Evolutionary conservation across 2,797 vertebrate species (phyloP).

Genomic region (Mycteria americana): DNA sequence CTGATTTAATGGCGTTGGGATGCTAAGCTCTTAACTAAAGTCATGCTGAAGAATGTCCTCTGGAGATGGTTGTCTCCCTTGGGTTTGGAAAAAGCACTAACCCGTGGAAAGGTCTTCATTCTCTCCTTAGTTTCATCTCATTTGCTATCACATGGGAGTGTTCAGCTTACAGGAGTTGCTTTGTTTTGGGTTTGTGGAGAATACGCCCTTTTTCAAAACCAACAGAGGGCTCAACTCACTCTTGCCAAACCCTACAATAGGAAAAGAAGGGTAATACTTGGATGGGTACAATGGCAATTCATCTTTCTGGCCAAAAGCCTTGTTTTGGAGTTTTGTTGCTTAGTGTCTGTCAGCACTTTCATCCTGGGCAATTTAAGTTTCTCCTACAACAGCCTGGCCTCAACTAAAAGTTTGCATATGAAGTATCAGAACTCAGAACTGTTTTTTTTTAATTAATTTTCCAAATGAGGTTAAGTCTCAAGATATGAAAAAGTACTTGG

Average conservation of each 20-base stretch:
- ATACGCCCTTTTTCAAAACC: background rate
- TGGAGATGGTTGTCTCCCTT: background rate
- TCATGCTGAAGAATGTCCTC: background rate
- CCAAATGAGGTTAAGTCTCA: background rate
- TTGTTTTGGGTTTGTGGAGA: background rate
- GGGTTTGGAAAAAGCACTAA: background rate
- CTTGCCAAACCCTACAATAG: background rate
- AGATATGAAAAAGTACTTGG: conserved; percentile 2
- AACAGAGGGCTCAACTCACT: background rate
- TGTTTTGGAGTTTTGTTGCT: conserved; percentile 44
- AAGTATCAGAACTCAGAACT: background rate
- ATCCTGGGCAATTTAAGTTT: background rate
- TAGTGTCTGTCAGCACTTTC: conserved; percentile 35
- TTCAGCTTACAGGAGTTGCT: background rate
- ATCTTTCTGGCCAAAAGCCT: background rate
- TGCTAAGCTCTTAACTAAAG: background rate
- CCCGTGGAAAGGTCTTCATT: background rate
- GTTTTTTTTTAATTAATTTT: background rate
- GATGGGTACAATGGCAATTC: background rate
- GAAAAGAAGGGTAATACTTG: conserved; percentile 8
- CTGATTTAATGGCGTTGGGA: background rate
- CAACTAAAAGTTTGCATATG: background rate
- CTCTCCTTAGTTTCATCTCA: background rate
- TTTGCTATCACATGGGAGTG: background rate
- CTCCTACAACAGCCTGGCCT: background rate